Evolutionary conservation across 2,888 invertebrate species (phyloP).

Genomic region (Brenthis daphne): DNA sequence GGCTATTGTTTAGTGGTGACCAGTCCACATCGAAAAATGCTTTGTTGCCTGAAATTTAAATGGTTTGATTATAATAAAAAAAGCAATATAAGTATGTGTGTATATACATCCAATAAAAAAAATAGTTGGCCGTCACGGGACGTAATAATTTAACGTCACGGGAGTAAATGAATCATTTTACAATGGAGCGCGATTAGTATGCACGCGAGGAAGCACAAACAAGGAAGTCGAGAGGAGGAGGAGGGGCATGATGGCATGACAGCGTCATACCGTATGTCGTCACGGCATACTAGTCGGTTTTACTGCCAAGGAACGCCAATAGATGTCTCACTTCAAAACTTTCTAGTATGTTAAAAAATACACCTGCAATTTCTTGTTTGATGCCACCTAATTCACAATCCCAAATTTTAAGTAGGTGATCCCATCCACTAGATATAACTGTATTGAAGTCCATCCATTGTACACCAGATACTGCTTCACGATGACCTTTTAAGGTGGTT

Average conservation of each 20-base stretch:
- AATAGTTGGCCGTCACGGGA: background rate
- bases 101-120: background rate
- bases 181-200: no score
- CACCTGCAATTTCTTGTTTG: slow-evolving; percentile 88
- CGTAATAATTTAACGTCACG: no score
- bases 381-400: slow-evolving; percentile 93
- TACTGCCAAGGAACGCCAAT: no score
- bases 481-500: slow-evolving; percentile 94
- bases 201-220: no score
- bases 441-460: slow-evolving; percentile 92
- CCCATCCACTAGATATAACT: slow-evolving; percentile 95
- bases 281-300: no score
- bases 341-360: no score
- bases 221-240: no score
- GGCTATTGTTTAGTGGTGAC: slow-evolving; percentile 87
- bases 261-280: no score
- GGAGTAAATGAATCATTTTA: no score
- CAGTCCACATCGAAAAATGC: slow-evolving; percentile 94
- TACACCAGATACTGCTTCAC: slow-evolving; percentile 93
- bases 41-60: slow-evolving; percentile 86
- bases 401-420: slow-evolving; percentile 97
- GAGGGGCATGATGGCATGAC: no score
- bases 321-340: no score
- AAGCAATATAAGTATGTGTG: background rate
- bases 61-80: background rate